Conservation (phyloP, 2,888 invertebrate genomes). For the Melipona beecheii region DNA sequence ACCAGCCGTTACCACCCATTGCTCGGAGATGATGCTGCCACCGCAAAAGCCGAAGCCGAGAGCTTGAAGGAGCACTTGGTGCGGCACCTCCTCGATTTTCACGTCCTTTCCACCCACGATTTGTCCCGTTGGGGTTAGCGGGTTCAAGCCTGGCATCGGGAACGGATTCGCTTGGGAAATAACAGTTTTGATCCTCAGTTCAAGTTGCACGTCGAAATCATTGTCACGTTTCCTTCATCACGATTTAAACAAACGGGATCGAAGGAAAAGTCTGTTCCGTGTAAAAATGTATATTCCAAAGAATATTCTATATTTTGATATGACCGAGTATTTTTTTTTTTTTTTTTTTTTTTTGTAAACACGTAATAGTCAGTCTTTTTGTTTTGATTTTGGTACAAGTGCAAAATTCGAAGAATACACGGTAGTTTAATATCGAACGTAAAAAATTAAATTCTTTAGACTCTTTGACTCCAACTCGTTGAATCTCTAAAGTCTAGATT, state of each 20-base stretch:
- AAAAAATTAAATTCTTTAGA: too few species aligned
- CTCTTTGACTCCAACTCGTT: too few species aligned
- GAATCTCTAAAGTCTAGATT: too few species aligned
- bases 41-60: conserved; percentile 85
- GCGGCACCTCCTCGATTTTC: conserved; percentile 64
- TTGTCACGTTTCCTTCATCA: neutral
- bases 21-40: conserved; percentile 85
- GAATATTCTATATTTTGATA: too few species aligned
- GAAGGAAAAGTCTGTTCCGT: too few species aligned
- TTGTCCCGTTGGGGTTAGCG: conserved; percentile 33
- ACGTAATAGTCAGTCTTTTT: too few species aligned
- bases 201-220: neutral
- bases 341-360: too few species aligned
- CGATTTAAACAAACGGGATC: neutral
- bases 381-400: too few species aligned
- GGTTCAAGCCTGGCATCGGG: neutral
- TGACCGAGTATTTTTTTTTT: too few species aligned
- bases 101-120: conserved; percentile 64
- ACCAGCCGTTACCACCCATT: conserved; percentile 86
- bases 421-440: too few species aligned
- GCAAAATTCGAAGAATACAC: too few species aligned
- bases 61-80: conserved; percentile 69
- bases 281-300: too few species aligned
- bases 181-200: neutral
- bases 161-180: conserved; percentile 30